These are phyloP conservation scores for Mesitornis unicolor DNA, from an alignment of 2,113 vertebrate species.

Conservation along the genomic window DNA sequence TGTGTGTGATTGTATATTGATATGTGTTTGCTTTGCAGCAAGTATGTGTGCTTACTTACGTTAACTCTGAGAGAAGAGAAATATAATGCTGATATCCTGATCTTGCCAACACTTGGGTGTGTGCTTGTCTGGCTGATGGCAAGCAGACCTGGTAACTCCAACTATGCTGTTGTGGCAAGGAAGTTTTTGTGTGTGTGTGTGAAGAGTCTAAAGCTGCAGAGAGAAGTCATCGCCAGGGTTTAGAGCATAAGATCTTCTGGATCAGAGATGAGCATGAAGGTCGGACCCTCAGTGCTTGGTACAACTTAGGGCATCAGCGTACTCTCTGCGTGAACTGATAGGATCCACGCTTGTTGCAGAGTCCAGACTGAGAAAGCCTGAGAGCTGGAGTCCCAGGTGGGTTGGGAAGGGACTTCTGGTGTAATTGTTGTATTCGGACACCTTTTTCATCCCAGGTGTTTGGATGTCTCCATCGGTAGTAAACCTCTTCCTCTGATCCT, in stretches of 20 bases:
- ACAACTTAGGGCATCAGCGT: accelerated
- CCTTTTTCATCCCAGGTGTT: not conserved
- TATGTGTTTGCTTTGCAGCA: not conserved
- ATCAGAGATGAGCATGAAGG: accelerated
- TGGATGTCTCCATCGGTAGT: not conserved
- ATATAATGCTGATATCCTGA: not conserved
- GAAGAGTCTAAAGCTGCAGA: not conserved
- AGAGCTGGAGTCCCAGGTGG: accelerated
- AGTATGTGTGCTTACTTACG: not conserved
- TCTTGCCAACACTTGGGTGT: not conserved
- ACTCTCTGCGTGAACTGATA: not conserved
- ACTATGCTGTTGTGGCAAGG: not conserved
- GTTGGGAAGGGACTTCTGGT: not conserved
- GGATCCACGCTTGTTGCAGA: not conserved
- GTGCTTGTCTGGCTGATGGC: not conserved
- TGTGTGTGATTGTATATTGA: not conserved
- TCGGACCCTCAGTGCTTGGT: not conserved
- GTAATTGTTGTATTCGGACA: accelerated
- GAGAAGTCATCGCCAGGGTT: not conserved
- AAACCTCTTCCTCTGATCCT: slow-evolving; percentile 1
- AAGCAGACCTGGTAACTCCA: not conserved
- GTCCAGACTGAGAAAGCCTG: not conserved
- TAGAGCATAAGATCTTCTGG: not conserved
- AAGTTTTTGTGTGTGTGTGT: accelerated
- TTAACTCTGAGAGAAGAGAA: not conserved